Conservation (phyloP, 2,113 vertebrate species). For the Ptilorrhoa leucosticta region DNA sequence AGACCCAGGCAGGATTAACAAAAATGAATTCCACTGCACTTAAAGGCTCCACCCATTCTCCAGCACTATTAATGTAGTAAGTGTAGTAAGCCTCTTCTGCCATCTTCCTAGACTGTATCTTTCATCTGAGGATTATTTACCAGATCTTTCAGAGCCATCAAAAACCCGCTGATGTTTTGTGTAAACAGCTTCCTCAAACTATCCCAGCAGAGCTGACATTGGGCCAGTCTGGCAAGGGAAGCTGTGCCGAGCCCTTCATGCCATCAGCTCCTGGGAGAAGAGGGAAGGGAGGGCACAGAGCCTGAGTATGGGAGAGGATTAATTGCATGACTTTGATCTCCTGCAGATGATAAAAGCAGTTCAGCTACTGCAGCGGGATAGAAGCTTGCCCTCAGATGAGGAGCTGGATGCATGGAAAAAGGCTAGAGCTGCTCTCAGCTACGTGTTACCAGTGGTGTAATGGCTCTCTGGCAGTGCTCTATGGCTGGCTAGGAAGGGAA, state of each 20-base stretch:
- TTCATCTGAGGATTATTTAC: conserved; percentile 55
- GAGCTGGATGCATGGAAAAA: not conserved
- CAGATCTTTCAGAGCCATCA: conserved; percentile 62
- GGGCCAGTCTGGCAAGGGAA: conserved; percentile 40
- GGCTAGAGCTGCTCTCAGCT: not conserved
- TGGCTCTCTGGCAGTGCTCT: not conserved
- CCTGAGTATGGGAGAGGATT: not conserved
- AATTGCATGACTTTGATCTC: conserved; percentile 52
- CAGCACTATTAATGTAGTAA: not conserved
- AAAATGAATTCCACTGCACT: conserved; percentile 1
- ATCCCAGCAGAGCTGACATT: conserved; percentile 36
- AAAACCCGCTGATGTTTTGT: conserved; percentile 62
- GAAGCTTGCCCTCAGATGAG: not conserved
- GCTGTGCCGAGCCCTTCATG: not conserved
- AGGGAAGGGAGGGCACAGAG: conserved; percentile 9
- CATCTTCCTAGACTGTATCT: conserved; percentile 16
- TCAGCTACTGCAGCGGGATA: not conserved
- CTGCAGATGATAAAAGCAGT: conserved; percentile 18
- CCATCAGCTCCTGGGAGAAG: conserved; percentile 15
- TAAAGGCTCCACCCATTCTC: conserved; percentile 18
- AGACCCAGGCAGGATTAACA: conserved; percentile 15
- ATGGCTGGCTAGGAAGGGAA: not conserved
- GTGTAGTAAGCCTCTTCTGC: conserved; percentile 12
- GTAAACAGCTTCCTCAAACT: conserved; percentile 62
- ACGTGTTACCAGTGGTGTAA: accelerated